Conservation (phyloP, 1,140 invertebrate genomes). For the Eriosoma lanigerum region DNA sequence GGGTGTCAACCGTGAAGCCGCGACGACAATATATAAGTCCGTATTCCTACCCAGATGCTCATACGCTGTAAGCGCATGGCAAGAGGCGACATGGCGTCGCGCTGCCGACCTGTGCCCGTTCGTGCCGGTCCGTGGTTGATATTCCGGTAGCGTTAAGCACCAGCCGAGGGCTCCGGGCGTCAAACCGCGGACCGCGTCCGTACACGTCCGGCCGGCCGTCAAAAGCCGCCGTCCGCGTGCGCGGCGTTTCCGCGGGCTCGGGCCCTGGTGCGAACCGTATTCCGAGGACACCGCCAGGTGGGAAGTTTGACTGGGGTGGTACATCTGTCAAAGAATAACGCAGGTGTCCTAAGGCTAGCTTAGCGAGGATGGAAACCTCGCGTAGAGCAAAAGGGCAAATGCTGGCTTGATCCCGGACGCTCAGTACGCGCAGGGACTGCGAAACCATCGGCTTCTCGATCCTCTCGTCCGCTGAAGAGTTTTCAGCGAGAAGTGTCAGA, state of each 20-base stretch:
- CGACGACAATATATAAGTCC: neutral
- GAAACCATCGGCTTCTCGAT: slow-evolving; percentile 79
- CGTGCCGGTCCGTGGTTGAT: slow-evolving; percentile 14
- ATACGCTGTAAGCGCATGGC: neutral
- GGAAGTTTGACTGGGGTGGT: slow-evolving; percentile 83
- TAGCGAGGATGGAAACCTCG: slow-evolving; percentile 80
- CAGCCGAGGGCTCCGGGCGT: neutral
- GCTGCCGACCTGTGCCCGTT: slow-evolving; percentile 1
- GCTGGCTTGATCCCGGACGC: slow-evolving; percentile 69
- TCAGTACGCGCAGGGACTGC: slow-evolving; percentile 72
- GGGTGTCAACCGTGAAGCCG: too few species aligned
- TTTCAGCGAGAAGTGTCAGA: slow-evolving; percentile 79
- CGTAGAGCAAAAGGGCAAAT: slow-evolving; percentile 78
- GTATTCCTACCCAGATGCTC: slow-evolving; percentile 1
- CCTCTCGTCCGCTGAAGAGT: slow-evolving; percentile 71
- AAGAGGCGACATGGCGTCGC: neutral
- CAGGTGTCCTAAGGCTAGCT: slow-evolving; percentile 83
- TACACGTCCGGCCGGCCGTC: slow-evolving; percentile 19
- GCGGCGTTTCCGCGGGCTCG: slow-evolving; percentile 27
- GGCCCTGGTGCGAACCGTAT: slow-evolving; percentile 62
- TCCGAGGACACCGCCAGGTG: slow-evolving; percentile 71
- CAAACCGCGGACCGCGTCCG: neutral
- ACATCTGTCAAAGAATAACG: slow-evolving; percentile 80
- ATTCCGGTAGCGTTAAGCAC: slow-evolving; percentile 22
- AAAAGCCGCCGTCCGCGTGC: slow-evolving; percentile 57